Base-by-base conservation (phyloP, 1,140 invertebrate species). In the Caerostris extrusa region DNA sequence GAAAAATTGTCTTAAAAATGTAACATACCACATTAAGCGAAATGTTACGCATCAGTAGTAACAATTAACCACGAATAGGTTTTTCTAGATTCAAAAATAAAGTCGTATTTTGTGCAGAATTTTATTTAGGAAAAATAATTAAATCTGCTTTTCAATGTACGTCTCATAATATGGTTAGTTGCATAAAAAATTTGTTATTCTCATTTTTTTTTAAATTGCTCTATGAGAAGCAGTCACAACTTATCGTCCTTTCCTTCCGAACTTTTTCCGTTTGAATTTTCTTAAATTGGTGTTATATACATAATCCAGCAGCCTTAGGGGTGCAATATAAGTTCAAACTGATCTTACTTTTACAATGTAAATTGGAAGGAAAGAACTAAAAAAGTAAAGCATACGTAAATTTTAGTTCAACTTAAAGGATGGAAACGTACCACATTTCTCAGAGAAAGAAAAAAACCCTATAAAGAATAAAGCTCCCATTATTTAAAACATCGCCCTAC, bases 271-370 rank as follows among this genome's bases (percentile, higher is more conserved):
- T 83, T 57, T 56, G 82, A 83, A 83, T 83, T 83, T 58, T n/a
- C 82, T 83, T 83, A 83, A 83, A 83, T n/a, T 83, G 82, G 82
- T 83, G 56, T 83, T 83, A 83, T 83, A 83, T 83, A 83, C 82
- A 83, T 83, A 83, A 83, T 83, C 57, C 82, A 83, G 82, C 12
- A 83, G 82, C 82, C 82, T 83, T n/a, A 57, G n/a, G 71, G 19
- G 82, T 19, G 17, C 53, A 57, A 83, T 83, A 58, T 19, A 58
- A 57, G 53, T 58, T n/a, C 53, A 34, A 56, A 56, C 53, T 3
- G 56, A 58, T 57, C 56, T 58, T 83, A 83, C 82, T 83, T 83
- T 83, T n/a, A 83, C 82, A 83, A 83, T 83, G 82, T 83, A 83
- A 83, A 83, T 83, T 56, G 56, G 56, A 83, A 83, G 82, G 82